Evolutionary conservation across 2,888 invertebrate species (phyloP), one percentile per base, ranked within the genome.

Genomic region (Melipona beecheii): DNA sequence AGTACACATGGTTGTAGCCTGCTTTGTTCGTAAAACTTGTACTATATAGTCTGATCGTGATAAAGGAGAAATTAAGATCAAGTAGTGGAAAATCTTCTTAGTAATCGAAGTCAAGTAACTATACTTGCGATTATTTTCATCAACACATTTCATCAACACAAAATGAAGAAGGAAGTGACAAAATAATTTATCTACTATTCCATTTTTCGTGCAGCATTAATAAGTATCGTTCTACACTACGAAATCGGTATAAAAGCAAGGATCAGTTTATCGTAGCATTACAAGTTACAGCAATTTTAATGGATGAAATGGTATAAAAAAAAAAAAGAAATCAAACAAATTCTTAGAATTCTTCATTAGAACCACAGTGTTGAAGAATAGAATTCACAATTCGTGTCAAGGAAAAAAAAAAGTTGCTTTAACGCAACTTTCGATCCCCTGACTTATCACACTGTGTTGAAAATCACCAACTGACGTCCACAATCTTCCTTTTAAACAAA

Each of bases 391-490:
- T 9, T 36, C 43, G 9, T 9, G 43, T 43, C 11, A 11, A 11
- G 43, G 9, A 9, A 9, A 43, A 43, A 43, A 9, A 9, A 43
- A 43, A 43, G 43, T 43, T 43, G 43, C 9, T 43, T 43, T 1
- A 1, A 43, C 9, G 43, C 43, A 1, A 9, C 43, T 43, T 43
- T 43, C 9, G 9, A 43, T 1, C 43, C 43, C 9, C 43, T 13
- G 13, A 58, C 9, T 70, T 24, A 9, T 62, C 56, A 43, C 4
- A 24, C 13, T 31, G 19, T 17, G 6, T 13, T 15, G 13, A 24
- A 52, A 27, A 71, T 54, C 21, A 13, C 17, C 6, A 2, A 17
- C 54, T 52, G 75, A 68, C 68, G 78, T 78, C 76, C 68, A 21
- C 76, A 58, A 75, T 78, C 50, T 36, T 24, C 36, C 24, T 52